phyloP scores from a whole-genome alignment of 2,888 invertebrate species.

The Tigriopus californicus region DNA sequence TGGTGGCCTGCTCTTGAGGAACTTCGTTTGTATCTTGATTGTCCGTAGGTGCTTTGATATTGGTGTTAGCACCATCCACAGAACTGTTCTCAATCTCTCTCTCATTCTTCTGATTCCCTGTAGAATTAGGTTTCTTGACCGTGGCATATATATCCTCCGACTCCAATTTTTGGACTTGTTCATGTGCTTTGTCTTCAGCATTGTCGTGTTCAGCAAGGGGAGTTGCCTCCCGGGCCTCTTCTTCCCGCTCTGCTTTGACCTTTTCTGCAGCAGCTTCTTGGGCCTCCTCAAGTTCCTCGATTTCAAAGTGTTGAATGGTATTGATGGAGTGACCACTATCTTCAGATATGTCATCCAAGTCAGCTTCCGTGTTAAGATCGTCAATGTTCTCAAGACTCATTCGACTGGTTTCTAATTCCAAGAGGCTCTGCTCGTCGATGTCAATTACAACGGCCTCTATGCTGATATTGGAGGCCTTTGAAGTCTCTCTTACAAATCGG shows the following conservation, averaged over 20 bases:
- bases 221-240: neutral
- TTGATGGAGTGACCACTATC: slow-evolving; percentile 1
- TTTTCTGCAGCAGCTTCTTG: neutral
- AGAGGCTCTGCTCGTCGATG: slow-evolving; percentile 62
- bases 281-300: neutral
- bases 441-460: slow-evolving; percentile 85
- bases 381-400: slow-evolving; percentile 35
- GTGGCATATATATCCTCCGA: too few species aligned
- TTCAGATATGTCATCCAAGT: slow-evolving; percentile 23
- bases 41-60: too few species aligned
- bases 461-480: slow-evolving; percentile 61
- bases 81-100: too few species aligned
- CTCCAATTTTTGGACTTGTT: too few species aligned
- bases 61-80: too few species aligned
- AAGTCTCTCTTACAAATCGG: slow-evolving; percentile 70
- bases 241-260: neutral
- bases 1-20: too few species aligned
- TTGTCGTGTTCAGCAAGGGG: neutral
- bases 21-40: too few species aligned
- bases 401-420: slow-evolving; percentile 35
- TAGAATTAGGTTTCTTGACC: too few species aligned
- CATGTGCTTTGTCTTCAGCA: too few species aligned
- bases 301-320: neutral
- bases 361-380: slow-evolving; percentile 65
- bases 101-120: too few species aligned